Evolutionary conservation across 2,797 vertebrate species (phyloP), one percentile per base, ranked within the genome.

Genomic region (Microctenopoma steveboyesi): DNA sequence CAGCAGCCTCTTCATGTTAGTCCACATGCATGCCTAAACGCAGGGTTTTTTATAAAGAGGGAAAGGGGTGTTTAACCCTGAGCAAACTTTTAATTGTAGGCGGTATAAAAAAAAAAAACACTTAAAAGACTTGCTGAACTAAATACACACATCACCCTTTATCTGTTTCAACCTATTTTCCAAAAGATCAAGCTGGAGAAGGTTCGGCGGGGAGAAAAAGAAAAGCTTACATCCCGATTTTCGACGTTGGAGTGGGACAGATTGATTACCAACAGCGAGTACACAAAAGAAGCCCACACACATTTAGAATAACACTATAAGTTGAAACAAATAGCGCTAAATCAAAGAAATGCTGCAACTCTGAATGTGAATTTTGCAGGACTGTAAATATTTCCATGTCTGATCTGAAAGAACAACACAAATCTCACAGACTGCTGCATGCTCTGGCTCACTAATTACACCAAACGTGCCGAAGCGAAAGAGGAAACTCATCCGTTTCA

Each of bases 241-340:
- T 54, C 47, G 15, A 54, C 7, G 51, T 11, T 33, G 4, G 2
- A 53, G 46, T 43, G 39, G 49, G 46, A 64, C 50, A 5, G 42
- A 42, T 43, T 72, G 67, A 82, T 82, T 69, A 40, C 35, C 30
- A 60, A 59, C 39, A 54, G 54, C 35, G 33, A 30, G 60, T 45
- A 25, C 57, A 83, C 73, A 52, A 85, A 83, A 81, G 51, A 61
- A 13, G 63, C 69, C 74, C 72, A 72, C 61, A 72, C 43, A 54
- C 53, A 49, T 51, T 69, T 45, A 16, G 16, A 61, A 51, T 27
- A 49, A 63, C 16, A 57, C 33, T 33, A 69, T 61, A n/a, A 39
- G 5, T 10, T 22, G 5, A 33, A 16, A 47, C 39, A 70, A 52
- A 22, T 28, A 9, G 43, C 12, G 11, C 55, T 18, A 39, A n/a